phyloP scores from a whole-genome alignment of 2,888 invertebrate species.

The Oscheius sp. region DNA sequence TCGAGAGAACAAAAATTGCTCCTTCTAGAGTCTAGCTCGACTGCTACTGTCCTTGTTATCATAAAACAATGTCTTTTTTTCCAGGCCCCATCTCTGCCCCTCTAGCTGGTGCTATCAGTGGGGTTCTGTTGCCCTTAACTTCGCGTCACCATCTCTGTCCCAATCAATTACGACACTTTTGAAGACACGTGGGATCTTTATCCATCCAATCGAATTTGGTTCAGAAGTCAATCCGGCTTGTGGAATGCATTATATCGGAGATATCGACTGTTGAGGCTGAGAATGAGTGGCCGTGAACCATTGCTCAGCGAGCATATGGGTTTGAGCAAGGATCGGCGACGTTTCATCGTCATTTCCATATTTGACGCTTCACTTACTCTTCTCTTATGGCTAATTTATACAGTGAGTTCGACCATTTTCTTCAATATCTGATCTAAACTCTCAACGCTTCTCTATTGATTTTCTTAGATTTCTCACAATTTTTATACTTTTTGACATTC shows the following conservation, averaged over 20 bases:
- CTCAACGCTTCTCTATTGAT: too few species aligned
- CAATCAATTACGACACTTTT: conserved; percentile 27
- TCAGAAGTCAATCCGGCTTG: conserved; percentile 2
- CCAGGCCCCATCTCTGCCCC: background rate
- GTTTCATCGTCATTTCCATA: conserved; percentile 59
- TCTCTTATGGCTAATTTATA: conserved; percentile 62
- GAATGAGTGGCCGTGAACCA: conserved; percentile 24
- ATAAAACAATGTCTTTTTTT: background rate
- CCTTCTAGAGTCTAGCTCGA: background rate
- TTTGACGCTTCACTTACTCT: conserved; percentile 59
- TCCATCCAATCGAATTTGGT: background rate
- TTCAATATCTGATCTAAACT: background rate
- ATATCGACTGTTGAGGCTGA: conserved; percentile 17
- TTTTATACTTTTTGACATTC: too few species aligned
- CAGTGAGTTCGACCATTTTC: conserved; percentile 38
- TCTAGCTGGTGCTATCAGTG: conserved; percentile 15
- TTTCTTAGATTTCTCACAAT: too few species aligned
- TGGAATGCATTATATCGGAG: conserved; percentile 14
- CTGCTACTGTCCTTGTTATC: background rate
- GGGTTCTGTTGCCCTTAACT: background rate
- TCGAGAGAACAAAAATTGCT: background rate
- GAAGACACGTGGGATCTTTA: conserved; percentile 15
- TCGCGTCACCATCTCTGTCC: conserved; percentile 17
- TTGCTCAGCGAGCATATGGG: conserved; percentile 2
- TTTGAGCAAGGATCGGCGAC: conserved; percentile 24